Percentiles rank a stretch among this genome's conserved stretches.
Conservation (phyloP, 2,797 vertebrate species). For the Loris lydekkerianus region DNA sequence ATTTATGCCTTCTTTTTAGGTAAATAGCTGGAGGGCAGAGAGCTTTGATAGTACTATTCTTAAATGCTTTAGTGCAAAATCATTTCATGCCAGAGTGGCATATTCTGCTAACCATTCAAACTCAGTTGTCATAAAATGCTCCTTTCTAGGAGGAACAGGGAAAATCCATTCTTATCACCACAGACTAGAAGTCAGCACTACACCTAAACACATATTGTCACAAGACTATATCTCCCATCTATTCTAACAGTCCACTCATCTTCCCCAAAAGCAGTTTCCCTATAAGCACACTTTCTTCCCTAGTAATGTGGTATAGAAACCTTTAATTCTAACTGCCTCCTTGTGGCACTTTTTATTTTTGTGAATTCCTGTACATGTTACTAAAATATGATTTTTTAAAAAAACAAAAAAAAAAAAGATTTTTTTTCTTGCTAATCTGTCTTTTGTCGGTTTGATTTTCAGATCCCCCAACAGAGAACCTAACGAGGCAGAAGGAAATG, state of each 20-base stretch:
- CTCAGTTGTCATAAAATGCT: neutral
- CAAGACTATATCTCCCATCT: neutral
- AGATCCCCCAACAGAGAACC: neutral
- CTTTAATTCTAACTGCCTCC: neutral
- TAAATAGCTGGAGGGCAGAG: neutral
- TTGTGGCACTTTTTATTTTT: neutral
- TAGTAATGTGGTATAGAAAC: neutral
- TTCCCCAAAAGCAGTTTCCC: neutral
- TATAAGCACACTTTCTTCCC: neutral
- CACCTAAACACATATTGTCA: neutral
- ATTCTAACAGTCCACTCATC: neutral
- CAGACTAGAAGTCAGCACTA: neutral
- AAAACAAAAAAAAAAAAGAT: too few species aligned
- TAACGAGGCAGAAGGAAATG: neutral
- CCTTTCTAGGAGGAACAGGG: neutral
- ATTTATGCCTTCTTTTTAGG: neutral
- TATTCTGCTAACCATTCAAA: neutral
- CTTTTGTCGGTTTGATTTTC: neutral
- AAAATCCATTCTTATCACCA: neutral
- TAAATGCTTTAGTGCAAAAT: slow-evolving; percentile 5
- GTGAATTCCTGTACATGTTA: neutral
- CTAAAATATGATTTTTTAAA: neutral
- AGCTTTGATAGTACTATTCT: neutral
- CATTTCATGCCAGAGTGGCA: neutral
- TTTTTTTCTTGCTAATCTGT: neutral